A percentile compares a stretch with the other conserved stretches of the same genome.
phyloP scores from a whole-genome alignment of 1,140 invertebrate genomes.

The Palaemon carinicauda region DNA sequence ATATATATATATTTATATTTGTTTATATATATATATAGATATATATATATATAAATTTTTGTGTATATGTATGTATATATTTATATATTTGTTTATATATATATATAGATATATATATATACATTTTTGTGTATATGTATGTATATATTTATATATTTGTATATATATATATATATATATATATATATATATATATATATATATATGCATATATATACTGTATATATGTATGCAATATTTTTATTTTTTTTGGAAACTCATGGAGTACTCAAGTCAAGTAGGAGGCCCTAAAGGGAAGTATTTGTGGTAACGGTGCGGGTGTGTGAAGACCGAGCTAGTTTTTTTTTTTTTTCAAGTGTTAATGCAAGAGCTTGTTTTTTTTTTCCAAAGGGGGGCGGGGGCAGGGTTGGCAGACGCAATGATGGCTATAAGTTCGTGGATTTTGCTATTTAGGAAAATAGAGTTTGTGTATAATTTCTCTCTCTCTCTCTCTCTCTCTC shows the following conservation, averaged over 20 bases:
- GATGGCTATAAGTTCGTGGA: too few species aligned
- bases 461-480: too few species aligned
- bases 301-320: too few species aligned
- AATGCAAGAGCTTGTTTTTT: too few species aligned
- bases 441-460: too few species aligned
- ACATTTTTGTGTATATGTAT: neutral
- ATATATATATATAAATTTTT: conserved; percentile 2
- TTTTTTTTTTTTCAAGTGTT: too few species aligned
- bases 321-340: too few species aligned
- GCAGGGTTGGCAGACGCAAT: too few species aligned
- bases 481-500: too few species aligned
- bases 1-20: neutral
- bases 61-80: conserved; percentile 17
- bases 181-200: conserved; percentile 11
- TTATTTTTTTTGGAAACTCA: neutral
- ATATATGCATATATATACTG: neutral
- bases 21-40: neutral
- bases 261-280: too few species aligned
- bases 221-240: conserved; percentile 6
- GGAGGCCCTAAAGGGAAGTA: too few species aligned
- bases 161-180: neutral
- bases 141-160: neutral
- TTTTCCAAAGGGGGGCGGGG: too few species aligned
- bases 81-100: neutral
- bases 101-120: conserved; percentile 9